phyloP scores from a whole-genome alignment of 2,888 invertebrate genomes.

The Mallateleia sp. region DNA sequence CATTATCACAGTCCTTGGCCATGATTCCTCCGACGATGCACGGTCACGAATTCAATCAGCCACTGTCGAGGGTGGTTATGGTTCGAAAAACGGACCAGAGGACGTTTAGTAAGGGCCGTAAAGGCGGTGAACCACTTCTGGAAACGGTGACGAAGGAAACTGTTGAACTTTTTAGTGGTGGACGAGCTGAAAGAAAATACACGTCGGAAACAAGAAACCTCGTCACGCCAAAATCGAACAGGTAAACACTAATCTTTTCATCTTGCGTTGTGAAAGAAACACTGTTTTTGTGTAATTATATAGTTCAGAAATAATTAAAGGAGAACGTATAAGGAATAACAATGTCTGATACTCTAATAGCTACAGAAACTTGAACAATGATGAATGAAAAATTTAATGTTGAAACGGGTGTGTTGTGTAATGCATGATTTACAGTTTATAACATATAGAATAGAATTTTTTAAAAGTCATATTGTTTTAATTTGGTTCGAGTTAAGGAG shows the following conservation, averaged over 20 bases:
- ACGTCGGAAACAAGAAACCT: slow-evolving; percentile 92
- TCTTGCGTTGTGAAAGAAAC: background rate
- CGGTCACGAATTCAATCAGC: slow-evolving; percentile 89
- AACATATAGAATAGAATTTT: slow-evolving; percentile 20
- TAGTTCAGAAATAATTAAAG: slow-evolving; percentile 37
- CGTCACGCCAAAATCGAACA: slow-evolving; percentile 89
- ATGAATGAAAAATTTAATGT: slow-evolving; percentile 25
- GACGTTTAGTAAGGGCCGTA: slow-evolving; percentile 91
- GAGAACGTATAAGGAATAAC: slow-evolving; percentile 24
- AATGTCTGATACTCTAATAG: background rate
- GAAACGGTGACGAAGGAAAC: slow-evolving; percentile 93
- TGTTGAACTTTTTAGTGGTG: slow-evolving; percentile 92
- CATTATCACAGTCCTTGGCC: too few species aligned
- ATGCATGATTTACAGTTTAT: slow-evolving; percentile 44
- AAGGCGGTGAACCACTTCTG: slow-evolving; percentile 92
- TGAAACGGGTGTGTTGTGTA: slow-evolving; percentile 41
- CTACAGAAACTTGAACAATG: slow-evolving; percentile 12
- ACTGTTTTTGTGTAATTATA: slow-evolving; percentile 38
- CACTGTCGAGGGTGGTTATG: slow-evolving; percentile 92
- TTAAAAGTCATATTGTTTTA: background rate
- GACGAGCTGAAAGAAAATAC: slow-evolving; percentile 92
- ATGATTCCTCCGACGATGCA: slow-evolving; percentile 89
- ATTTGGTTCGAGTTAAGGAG: background rate
- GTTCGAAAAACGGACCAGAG: slow-evolving; percentile 93
- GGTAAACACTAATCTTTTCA: slow-evolving; percentile 81